Conservation (phyloP, 30 jellyfish, hydroid and myxozoan genomes). For the Pseudorhiza aurosa region DNA sequence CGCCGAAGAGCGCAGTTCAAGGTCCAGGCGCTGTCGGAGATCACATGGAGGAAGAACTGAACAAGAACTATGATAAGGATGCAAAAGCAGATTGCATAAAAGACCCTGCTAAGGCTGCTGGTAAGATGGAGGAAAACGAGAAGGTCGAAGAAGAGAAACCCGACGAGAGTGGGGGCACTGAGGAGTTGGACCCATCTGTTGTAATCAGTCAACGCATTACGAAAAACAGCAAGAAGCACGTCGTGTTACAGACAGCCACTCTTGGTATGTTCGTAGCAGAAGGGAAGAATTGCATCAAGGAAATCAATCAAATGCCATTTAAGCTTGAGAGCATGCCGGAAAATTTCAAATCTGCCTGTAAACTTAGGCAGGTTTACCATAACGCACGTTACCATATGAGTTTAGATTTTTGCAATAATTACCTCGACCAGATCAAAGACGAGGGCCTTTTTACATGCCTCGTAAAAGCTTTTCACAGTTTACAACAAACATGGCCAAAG, state of each 20-base stretch:
- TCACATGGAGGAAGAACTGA: neutral
- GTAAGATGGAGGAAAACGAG: neutral
- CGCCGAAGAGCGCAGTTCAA: too few species aligned
- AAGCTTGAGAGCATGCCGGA: constrained; percentile 33
- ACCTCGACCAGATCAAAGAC: constrained; percentile 7
- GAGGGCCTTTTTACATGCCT: constrained; percentile 36
- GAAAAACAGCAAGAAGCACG: neutral
- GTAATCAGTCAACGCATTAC: neutral
- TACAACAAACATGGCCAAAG: constrained; percentile 44
- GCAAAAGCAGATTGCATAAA: neutral
- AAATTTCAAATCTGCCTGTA: constrained; percentile 9
- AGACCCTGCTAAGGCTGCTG: neutral
- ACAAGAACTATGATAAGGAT: too few species aligned
- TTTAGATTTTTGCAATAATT: constrained; percentile 17
- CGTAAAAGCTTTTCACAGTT: constrained; percentile 17
- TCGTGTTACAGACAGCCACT: neutral
- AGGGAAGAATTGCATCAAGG: constrained; percentile 12
- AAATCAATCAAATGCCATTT: constrained; percentile 43
- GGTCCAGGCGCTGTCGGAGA: too few species aligned
- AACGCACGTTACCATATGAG: constrained; percentile 48
- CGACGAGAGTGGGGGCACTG: neutral
- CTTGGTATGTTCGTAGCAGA: constrained; percentile 8
- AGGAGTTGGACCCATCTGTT: too few species aligned
- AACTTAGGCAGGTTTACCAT: constrained; percentile 36
- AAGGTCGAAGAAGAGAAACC: neutral